phyloP scores from a whole-genome alignment of 2,113 vertebrate genomes.

The Mungos mungo region DNA sequence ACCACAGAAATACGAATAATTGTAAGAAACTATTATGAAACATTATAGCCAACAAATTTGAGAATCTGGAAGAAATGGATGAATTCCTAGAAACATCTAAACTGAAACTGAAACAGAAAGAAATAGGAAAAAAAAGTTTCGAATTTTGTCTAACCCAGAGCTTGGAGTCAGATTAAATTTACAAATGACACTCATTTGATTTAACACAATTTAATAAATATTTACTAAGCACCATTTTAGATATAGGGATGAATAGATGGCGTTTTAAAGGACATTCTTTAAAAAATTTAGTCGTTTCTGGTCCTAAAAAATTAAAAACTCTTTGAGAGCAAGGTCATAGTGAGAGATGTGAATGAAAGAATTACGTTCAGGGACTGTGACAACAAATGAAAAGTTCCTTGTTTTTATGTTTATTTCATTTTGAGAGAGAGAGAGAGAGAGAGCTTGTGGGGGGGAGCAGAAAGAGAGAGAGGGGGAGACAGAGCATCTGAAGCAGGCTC shows the following conservation, averaged over 20 bases:
- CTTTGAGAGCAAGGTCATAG: neutral
- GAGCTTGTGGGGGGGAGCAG: too few species aligned
- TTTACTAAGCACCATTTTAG: neutral
- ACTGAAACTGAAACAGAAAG: neutral
- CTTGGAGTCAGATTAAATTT: neutral
- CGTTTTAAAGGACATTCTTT: neutral
- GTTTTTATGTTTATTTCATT: too few species aligned
- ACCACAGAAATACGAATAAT: neutral
- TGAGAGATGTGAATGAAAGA: neutral
- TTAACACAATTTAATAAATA: neutral
- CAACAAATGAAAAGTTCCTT: neutral
- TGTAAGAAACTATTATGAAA: neutral
- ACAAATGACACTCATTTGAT: neutral
- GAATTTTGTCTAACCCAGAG: neutral
- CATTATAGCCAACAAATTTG: neutral
- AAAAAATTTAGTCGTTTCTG: neutral
- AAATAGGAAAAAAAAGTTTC: neutral
- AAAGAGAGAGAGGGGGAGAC: too few species aligned
- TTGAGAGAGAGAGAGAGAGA: too few species aligned
- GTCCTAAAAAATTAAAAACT: neutral
- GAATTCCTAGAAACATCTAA: neutral
- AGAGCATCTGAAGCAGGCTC: too few species aligned
- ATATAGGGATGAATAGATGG: neutral
- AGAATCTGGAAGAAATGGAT: neutral
- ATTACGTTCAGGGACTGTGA: accelerated